Percentiles rank a stretch among this genome's conserved stretches.
These are phyloP conservation scores for Atopsyche davidsoni DNA, from an alignment of 1,140 invertebrate genomes.

Conservation along the genomic window DNA sequence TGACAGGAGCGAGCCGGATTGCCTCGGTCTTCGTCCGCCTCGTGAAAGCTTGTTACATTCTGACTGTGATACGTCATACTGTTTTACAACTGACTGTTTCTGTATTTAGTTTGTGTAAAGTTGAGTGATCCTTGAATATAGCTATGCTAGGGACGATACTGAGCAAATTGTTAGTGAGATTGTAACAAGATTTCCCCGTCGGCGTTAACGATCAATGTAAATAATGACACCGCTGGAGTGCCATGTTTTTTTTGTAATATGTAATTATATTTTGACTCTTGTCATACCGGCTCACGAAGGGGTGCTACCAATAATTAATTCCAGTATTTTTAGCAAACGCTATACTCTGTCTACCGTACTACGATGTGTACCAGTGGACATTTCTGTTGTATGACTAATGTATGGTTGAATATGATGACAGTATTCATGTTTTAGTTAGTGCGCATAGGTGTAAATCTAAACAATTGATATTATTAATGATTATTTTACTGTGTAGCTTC, in stretches of 20 bases:
- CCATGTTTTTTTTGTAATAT: constrained; percentile 44
- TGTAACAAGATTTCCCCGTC: constrained; percentile 49
- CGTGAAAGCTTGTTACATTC: constrained; percentile 21
- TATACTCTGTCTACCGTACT: constrained; percentile 44
- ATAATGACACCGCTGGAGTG: constrained; percentile 46
- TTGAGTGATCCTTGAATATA: constrained; percentile 1
- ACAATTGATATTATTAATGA: constrained; percentile 30
- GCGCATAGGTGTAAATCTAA: constrained; percentile 23
- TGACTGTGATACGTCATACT: constrained; percentile 47
- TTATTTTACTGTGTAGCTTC: constrained; percentile 30
- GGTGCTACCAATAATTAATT: constrained; percentile 53
- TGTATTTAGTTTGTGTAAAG: constrained; percentile 12
- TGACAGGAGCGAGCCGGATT: constrained; percentile 47
- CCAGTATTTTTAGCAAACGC: constrained; percentile 42
- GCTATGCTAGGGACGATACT: constrained; percentile 11
- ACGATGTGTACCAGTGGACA: constrained; percentile 46
- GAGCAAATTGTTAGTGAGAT: constrained; percentile 33
- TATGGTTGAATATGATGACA: constrained; percentile 48
- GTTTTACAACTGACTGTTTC: constrained; percentile 36
- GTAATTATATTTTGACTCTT: constrained; percentile 44
- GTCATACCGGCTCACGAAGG: constrained; percentile 52
- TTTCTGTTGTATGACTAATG: constrained; percentile 41
- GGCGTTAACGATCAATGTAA: constrained; percentile 33
- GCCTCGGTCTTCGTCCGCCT: constrained; percentile 20
- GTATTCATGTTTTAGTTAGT: constrained; percentile 35